phyloP scores from a whole-genome alignment of 2,888 invertebrate genomes.

The Hydraecia micacea region DNA sequence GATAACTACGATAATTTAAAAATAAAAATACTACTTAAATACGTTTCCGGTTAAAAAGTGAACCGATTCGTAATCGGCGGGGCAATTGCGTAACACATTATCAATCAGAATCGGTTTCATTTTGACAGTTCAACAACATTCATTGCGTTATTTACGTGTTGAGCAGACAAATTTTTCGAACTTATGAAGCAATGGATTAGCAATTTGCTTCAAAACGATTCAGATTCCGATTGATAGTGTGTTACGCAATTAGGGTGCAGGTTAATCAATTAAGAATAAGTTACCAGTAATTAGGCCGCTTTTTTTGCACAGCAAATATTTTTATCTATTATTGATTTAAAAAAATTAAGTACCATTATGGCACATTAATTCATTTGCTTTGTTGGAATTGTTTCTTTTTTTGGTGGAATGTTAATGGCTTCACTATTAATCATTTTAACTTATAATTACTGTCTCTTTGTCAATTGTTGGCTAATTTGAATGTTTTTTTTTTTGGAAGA shows the following conservation, averaged over 20 bases:
- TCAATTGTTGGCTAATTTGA: background rate
- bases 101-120: too few relatives aligned
- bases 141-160: too few relatives aligned
- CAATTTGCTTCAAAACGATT: too few relatives aligned
- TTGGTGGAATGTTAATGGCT: constrained; percentile 20
- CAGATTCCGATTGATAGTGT: too few relatives aligned
- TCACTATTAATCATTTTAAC: background rate
- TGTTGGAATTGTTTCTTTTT: constrained; percentile 5
- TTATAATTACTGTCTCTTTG: background rate
- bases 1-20: constrained; percentile 14
- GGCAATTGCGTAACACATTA: too few relatives aligned
- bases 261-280: constrained; percentile 2
- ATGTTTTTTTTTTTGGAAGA: background rate
- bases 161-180: too few relatives aligned
- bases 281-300: constrained; percentile 10
- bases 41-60: constrained; percentile 35
- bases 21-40: constrained; percentile 6
- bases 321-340: constrained; percentile 14
- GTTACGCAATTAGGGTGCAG: too few relatives aligned
- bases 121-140: too few relatives aligned
- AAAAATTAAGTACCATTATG: constrained; percentile 6
- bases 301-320: constrained; percentile 3
- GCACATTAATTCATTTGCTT: constrained; percentile 16
- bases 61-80: constrained; percentile 19
- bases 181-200: too few relatives aligned